Evolutionary conservation across 2,888 invertebrate genomes (phyloP).

Genomic region (Drosophila recens): DNA sequence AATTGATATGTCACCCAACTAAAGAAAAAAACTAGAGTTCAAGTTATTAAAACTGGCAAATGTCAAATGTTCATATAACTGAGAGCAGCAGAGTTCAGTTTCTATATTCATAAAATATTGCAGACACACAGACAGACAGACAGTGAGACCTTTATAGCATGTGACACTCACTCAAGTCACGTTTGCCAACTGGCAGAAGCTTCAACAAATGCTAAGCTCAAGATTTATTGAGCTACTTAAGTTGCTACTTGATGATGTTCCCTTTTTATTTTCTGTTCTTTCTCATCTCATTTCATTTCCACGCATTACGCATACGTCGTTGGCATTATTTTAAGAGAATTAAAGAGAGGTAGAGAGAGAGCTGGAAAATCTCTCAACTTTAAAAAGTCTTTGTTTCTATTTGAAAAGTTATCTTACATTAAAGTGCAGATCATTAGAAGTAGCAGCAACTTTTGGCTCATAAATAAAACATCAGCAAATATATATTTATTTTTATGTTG

Average conservation of each 20-base stretch:
- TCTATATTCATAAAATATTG: slow-evolving; percentile 67
- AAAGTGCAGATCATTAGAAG: slow-evolving; percentile 44
- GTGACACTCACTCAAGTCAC: slow-evolving; percentile 72
- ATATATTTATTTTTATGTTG: slow-evolving; percentile 36
- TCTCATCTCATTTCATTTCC: slow-evolving; percentile 21
- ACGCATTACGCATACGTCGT: slow-evolving; percentile 26
- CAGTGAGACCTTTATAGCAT: slow-evolving; percentile 47
- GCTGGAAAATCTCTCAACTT: slow-evolving; percentile 5
- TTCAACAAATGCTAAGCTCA: slow-evolving; percentile 76
- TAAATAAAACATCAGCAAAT: slow-evolving; percentile 59
- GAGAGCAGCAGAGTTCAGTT: slow-evolving; percentile 42
- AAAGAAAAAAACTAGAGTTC: slow-evolving; percentile 12
- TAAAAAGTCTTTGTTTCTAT: slow-evolving; percentile 15
- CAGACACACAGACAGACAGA: slow-evolving; percentile 33
- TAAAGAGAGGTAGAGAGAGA: slow-evolving; percentile 27
- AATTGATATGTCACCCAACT: slow-evolving; percentile 44
- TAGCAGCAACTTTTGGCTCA: slow-evolving; percentile 28
- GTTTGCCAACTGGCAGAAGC: slow-evolving; percentile 67
- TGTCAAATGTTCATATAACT: slow-evolving; percentile 52
- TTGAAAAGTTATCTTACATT: slow-evolving; percentile 12
- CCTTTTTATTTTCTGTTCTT: slow-evolving; percentile 8
- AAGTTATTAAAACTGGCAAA: slow-evolving; percentile 49
- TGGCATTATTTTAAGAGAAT: slow-evolving; percentile 39
- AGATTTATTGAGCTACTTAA: slow-evolving; percentile 76
- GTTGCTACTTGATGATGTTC: slow-evolving; percentile 68